phyloP scores from a whole-genome alignment of 2,113 vertebrate genomes.

The Myotis brandtii region DNA sequence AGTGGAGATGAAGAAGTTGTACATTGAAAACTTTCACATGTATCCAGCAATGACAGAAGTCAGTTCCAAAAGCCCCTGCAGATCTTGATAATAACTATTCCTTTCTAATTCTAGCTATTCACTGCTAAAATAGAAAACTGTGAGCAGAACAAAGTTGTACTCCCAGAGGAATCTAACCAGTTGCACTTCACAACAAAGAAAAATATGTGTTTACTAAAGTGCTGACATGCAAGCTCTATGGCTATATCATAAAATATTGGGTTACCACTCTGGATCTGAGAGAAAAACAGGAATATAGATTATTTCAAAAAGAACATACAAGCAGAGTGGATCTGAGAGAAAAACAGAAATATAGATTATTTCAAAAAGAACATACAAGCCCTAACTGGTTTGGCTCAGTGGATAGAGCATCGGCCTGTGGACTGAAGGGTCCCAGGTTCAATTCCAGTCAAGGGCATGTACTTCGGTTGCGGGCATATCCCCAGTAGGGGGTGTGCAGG shows the following conservation, averaged over 20 bases:
- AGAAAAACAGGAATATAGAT: neutral
- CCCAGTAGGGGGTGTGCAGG: too few species aligned
- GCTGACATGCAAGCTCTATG: neutral
- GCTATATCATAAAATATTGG: neutral
- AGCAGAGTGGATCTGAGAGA: neutral
- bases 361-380: too few species aligned
- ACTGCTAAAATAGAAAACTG: slow-evolving; percentile 54
- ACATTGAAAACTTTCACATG: slow-evolving; percentile 25
- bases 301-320: too few species aligned
- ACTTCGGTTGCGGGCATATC: too few species aligned
- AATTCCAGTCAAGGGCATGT: too few species aligned
- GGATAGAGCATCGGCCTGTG: too few species aligned
- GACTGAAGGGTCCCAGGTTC: too few species aligned
- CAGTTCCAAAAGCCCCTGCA: slow-evolving; percentile 54
- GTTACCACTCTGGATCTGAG: slow-evolving; percentile 2
- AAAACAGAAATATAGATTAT: too few species aligned
- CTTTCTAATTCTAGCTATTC: slow-evolving; percentile 67
- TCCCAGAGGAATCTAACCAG: slow-evolving; percentile 43
- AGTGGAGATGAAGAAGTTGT: slow-evolving; percentile 42
- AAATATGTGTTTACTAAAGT: neutral
- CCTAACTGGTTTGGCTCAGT: too few species aligned
- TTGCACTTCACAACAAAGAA: slow-evolving; percentile 43
- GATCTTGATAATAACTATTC: slow-evolving; percentile 61
- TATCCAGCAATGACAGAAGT: slow-evolving; percentile 40
- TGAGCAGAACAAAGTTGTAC: slow-evolving; percentile 35